phyloP scores from a whole-genome alignment of 2,888 invertebrate genomes.

The Heliconius ethilla region DNA sequence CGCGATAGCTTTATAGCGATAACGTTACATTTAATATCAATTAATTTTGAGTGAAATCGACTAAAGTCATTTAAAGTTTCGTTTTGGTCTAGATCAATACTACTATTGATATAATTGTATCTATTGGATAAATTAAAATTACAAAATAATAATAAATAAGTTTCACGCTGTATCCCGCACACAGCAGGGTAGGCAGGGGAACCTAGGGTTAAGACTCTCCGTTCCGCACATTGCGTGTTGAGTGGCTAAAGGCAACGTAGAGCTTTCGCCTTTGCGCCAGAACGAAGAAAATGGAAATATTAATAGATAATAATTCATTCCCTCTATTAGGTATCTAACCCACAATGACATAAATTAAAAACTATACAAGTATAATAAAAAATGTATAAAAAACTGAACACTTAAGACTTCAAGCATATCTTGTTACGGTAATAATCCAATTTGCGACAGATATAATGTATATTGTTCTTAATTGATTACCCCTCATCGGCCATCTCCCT shows the following conservation, averaged over 20 bases:
- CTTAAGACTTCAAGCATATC: conserved; percentile 60
- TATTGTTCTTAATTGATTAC: conserved; percentile 75
- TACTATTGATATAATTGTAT: neutral
- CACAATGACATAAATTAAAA: neutral
- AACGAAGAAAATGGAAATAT: no score
- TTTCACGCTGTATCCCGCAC: no score
- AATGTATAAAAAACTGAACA: neutral
- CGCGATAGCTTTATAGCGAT: conserved; percentile 47
- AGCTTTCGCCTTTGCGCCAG: no score
- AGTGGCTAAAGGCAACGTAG: no score
- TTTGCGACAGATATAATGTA: conserved; percentile 59
- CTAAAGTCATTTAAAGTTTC: conserved; percentile 30
- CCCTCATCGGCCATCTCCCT: conserved; percentile 68
- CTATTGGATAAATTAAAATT: neutral
- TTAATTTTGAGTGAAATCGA: conserved; percentile 44
- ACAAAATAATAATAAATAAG: neutral
- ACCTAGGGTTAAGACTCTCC: no score
- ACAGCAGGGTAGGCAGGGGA: no score
- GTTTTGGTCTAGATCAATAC: neutral
- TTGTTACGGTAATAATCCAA: conserved; percentile 58
- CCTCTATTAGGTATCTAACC: no score
- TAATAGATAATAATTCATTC: no score
- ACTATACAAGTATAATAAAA: neutral
- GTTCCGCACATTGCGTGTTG: no score
- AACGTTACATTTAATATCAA: conserved; percentile 48